Evolutionary conservation across 2,888 invertebrate species (phyloP).

Genomic region (Esperia sulphurella): DNA sequence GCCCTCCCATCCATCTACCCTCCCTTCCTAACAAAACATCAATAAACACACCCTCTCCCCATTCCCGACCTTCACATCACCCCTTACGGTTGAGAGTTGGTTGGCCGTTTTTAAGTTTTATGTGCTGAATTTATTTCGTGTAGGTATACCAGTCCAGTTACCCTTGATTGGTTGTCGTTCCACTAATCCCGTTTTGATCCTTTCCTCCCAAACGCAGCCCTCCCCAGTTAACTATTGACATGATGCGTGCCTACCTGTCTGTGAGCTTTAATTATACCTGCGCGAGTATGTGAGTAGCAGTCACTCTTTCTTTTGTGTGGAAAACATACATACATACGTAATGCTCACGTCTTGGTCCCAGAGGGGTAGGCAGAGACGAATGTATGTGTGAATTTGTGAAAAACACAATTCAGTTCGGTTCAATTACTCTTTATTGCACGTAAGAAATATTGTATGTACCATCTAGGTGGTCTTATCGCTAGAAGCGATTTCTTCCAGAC

Average conservation of each 20-base stretch:
- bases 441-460: too few species aligned
- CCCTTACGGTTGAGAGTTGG: constrained; percentile 31
- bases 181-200: constrained; percentile 85
- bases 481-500: too few species aligned
- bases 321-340: too few species aligned
- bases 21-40: constrained; percentile 78
- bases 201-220: constrained; percentile 80
- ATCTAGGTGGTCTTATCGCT: too few species aligned
- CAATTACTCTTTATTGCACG: too few species aligned
- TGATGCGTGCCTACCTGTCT: constrained; percentile 64
- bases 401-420: too few species aligned
- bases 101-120: constrained; percentile 56
- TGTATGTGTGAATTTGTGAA: too few species aligned
- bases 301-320: background rate
- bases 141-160: constrained; percentile 80
- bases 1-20: constrained; percentile 51
- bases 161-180: constrained; percentile 85
- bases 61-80: constrained; percentile 31
- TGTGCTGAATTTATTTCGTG: constrained; percentile 77
- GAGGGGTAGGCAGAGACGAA: too few species aligned
- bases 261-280: constrained; percentile 32
- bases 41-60: constrained; percentile 53
- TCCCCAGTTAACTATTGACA: constrained; percentile 76
- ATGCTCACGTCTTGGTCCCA: too few species aligned
- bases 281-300: background rate